phyloP scores from a whole-genome alignment of 2,888 invertebrate species.

The Neoitamus cyanurus region DNA sequence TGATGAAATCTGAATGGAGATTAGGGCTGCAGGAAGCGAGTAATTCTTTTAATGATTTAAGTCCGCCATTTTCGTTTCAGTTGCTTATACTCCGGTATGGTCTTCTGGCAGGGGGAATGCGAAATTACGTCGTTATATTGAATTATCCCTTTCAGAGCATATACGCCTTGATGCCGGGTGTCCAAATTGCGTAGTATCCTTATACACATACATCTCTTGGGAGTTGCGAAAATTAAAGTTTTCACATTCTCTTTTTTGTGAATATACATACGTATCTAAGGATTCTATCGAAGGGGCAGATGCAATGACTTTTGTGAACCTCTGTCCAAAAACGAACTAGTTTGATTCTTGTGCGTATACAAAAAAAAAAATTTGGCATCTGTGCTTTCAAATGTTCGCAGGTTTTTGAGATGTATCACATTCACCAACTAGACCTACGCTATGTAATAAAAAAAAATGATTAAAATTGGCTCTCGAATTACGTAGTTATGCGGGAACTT shows the following conservation, averaged over 20 bases:
- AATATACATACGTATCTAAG: too few relatives aligned
- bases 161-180: not conserved
- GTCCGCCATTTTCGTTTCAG: slow-evolving; percentile 20
- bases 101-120: not conserved
- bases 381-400: too few relatives aligned
- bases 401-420: too few relatives aligned
- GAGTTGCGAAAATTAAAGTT: not conserved
- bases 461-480: too few relatives aligned
- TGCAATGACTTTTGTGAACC: too few relatives aligned
- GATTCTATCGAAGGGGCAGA: too few relatives aligned
- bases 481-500: too few relatives aligned
- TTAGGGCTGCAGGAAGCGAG: slow-evolving; percentile 6
- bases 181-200: not conserved
- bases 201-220: not conserved
- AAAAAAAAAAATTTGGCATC: too few relatives aligned
- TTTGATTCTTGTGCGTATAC: too few relatives aligned
- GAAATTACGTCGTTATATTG: not conserved
- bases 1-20: slow-evolving; percentile 26
- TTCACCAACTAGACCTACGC: too few relatives aligned
- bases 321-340: too few relatives aligned
- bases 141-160: not conserved
- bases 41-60: slow-evolving; percentile 33
- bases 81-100: not conserved
- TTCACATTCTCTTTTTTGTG: not conserved
- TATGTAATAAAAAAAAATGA: too few relatives aligned